These are phyloP conservation scores for Morelia viridis DNA, from an alignment of 2,797 vertebrate genomes.

Conservation along the genomic window DNA sequence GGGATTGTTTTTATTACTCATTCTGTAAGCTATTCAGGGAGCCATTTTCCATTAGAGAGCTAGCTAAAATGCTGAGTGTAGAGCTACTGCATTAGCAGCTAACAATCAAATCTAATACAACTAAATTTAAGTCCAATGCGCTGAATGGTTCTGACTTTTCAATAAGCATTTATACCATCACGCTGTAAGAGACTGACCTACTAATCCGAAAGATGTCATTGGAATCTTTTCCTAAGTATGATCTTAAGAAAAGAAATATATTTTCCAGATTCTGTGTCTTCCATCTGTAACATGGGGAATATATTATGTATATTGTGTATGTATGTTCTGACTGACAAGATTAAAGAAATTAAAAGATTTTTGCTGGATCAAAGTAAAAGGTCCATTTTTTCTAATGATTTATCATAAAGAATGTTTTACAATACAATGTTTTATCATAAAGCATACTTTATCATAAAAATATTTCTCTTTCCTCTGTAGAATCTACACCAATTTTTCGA, in stretches of 20 bases:
- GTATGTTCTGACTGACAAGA: background rate
- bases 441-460: background rate
- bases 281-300: background rate
- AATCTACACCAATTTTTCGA: background rate
- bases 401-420: background rate
- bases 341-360: background rate
- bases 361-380: background rate
- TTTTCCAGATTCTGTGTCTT: background rate
- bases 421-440: background rate
- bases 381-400: background rate
- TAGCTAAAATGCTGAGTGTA: background rate
- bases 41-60: background rate
- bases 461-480: background rate
- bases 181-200: background rate
- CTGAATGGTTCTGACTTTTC: background rate
- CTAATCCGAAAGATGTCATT: background rate
- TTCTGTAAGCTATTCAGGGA: background rate
- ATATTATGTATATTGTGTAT: background rate
- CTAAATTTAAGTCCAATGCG: background rate
- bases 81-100: background rate
- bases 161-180: background rate
- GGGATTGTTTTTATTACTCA: background rate
- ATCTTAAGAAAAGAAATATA: background rate
- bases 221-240: background rate
- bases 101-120: background rate